phyloP scores from a whole-genome alignment of 2,888 invertebrate species.

The Belgica antarctica region DNA sequence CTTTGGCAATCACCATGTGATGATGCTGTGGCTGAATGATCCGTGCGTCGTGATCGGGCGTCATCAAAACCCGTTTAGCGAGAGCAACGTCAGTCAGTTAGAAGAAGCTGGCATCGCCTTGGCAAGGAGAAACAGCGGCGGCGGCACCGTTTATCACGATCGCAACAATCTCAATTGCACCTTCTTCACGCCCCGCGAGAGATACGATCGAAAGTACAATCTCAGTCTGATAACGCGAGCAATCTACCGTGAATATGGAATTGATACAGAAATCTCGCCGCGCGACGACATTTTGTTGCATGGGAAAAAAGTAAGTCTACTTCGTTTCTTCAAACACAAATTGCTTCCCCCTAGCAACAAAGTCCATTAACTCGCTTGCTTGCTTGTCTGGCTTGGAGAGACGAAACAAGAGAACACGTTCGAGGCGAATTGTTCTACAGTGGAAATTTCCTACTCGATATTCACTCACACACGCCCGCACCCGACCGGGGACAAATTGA shows the following conservation, averaged over 20 bases:
- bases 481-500: neutral
- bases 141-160: conserved; percentile 97
- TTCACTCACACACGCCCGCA: neutral
- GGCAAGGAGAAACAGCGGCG: conserved; percentile 90
- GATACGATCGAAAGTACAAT: conserved; percentile 84
- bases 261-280: conserved; percentile 72
- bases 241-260: conserved; percentile 75
- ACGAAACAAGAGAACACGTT: conserved; percentile 18
- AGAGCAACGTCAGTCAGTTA: conserved; percentile 74
- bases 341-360: conserved; percentile 17
- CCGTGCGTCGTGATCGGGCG: conserved; percentile 95
- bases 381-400: neutral
- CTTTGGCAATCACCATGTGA: conserved; percentile 76
- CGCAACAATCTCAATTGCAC: conserved; percentile 88
- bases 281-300: conserved; percentile 84
- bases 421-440: conserved; percentile 18
- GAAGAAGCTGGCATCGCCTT: conserved; percentile 67
- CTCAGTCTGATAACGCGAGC: conserved; percentile 81
- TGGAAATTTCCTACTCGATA: conserved; percentile 42
- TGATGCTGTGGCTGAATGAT: conserved; percentile 89
- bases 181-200: conserved; percentile 79
- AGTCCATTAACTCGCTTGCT: conserved; percentile 22
- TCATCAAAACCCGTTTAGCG: conserved; percentile 95
- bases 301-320: conserved; percentile 59
- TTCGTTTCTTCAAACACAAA: neutral